Evolutionary conservation across 2,113 vertebrate genomes (phyloP).

Genomic region (Dryoscopus gambensis): DNA sequence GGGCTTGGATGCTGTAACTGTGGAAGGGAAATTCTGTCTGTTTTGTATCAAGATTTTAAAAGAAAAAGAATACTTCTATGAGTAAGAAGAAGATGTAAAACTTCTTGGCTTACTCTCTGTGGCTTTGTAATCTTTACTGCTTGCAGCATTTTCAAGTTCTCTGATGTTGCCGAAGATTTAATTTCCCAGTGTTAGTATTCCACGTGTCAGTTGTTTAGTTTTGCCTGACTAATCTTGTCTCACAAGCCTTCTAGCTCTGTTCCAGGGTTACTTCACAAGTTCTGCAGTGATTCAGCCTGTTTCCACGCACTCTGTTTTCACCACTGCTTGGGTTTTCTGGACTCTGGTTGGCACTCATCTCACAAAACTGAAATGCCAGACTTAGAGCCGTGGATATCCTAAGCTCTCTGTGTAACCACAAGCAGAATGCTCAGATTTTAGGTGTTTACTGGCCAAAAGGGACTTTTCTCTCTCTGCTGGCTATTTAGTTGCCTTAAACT

Average conservation of each 20-base stretch:
- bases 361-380: not conserved
- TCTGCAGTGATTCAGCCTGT: not conserved
- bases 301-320: not conserved
- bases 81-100: not conserved
- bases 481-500: not conserved
- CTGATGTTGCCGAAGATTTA: not conserved
- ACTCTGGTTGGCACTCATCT: not conserved
- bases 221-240: not conserved
- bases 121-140: not conserved
- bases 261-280: not conserved
- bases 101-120: not conserved
- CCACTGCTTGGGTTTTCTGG: not conserved
- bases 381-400: not conserved
- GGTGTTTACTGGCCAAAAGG: not conserved
- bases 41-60: not conserved
- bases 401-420: not conserved
- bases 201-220: not conserved
- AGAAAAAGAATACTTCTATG: not conserved
- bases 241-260: not conserved
- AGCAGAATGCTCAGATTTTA: not conserved
- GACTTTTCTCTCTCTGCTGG: not conserved
- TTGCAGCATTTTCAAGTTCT: not conserved
- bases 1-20: not conserved
- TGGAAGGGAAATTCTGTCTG: not conserved
- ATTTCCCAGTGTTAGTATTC: not conserved